Conservation (phyloP, 2,797 vertebrate species). For the Sarcoramphus papa region DNA sequence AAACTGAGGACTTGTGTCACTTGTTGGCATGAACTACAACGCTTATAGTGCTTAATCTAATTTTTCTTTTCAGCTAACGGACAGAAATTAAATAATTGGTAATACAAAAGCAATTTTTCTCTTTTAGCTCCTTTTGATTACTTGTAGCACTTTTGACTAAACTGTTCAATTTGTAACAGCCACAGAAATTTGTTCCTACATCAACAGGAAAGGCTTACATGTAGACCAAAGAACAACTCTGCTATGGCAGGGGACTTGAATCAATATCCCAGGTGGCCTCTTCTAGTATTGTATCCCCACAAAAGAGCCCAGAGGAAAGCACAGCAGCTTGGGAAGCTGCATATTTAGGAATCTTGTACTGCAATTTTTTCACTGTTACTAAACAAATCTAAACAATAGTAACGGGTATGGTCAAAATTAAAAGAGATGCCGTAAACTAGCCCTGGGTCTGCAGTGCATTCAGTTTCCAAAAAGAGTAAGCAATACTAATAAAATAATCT, state of each 20-base stretch:
- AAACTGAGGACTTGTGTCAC: not conserved
- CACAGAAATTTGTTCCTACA: not conserved
- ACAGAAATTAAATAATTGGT: not conserved
- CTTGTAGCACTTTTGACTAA: not conserved
- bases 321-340: not conserved
- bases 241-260: not conserved
- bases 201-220: not conserved
- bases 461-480: not conserved
- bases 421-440: not conserved
- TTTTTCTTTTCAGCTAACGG: not conserved
- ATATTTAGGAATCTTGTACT: not conserved
- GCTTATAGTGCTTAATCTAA: not conserved
- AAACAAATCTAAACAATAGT: not conserved
- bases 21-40: not conserved
- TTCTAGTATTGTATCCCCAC: not conserved
- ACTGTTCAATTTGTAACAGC: not conserved
- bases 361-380: not conserved
- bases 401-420: not conserved
- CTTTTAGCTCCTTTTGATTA: not conserved
- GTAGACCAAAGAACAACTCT: not conserved
- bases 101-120: not conserved
- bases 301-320: not conserved
- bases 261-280: not conserved
- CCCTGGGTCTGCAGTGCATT: not conserved
- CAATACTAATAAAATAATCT: not conserved